Evolutionary conservation across 2,113 vertebrate genomes (phyloP), one percentile per base, ranked within the genome.

Genomic region (Xenus cinereus): DNA sequence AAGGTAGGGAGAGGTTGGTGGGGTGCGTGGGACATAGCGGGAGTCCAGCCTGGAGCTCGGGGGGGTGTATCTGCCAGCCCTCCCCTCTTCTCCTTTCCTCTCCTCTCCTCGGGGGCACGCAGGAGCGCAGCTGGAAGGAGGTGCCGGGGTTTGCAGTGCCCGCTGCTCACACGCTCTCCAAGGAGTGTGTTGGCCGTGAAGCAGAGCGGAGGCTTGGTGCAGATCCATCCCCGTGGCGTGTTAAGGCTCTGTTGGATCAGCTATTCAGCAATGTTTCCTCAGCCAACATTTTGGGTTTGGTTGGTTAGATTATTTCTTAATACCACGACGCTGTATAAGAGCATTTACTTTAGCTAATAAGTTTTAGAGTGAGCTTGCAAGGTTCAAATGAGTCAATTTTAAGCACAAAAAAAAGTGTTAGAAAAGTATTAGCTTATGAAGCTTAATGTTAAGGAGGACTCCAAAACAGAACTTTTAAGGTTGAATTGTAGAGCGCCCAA

Each of bases 401-500:
- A 81, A 93, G 71, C 50, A 74, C 62, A 86, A 80, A 66, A 84
- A 72, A 45, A 32, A 32, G 24, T 9, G 3, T 84, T 88, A 74
- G 75, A 83, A 96, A 96, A 76, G 83, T 63, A 89, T 71, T 87
- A 68, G 64, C 48, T 81, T 88, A 33, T 62, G 53, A 87, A 92
- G 59, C 59, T 73, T 89, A 57, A 59, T 39, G 14, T 68, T 92
- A 78, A 90, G 83, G 81, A 62, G 66, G 50, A 68, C 37, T 79
- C 84, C 46, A 87, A 89, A 56, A 8, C n/a, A 62, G n/a, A 91
- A 84, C 35, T 79, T 89, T 14, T 62, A 66, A 82, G 37, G 37
- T 53, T 84, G 62, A 90, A 66, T 69, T 83, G 28, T 53, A 33
- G 23, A 51, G 30, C 2, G 3, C 84, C 83, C 68, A 72, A 64